phyloP scores from a whole-genome alignment of 1,140 invertebrate species.

The Pygmarrhopalites habei region DNA sequence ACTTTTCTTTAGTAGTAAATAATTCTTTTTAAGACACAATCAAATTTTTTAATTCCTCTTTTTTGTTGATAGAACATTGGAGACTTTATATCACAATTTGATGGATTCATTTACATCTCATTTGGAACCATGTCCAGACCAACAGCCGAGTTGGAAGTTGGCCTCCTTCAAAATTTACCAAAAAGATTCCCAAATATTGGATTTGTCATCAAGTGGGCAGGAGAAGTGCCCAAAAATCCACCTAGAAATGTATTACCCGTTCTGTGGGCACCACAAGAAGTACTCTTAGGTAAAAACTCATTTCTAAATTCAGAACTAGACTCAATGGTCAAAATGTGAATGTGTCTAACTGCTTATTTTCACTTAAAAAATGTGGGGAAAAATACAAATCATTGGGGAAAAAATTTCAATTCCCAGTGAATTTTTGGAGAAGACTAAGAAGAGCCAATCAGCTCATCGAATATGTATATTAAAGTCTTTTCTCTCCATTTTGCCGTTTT shows the following conservation, averaged over 20 bases:
- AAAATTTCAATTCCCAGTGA: not conserved
- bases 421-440: not conserved
- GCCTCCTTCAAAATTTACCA: constrained; percentile 12
- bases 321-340: too few species aligned
- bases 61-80: constrained; percentile 1
- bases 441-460: not conserved
- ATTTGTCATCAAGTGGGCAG: constrained; percentile 8
- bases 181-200: not conserved
- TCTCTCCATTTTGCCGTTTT: too few species aligned
- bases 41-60: too few species aligned
- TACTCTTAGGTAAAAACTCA: constrained; percentile 61
- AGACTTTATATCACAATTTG: constrained; percentile 6
- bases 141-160: not conserved
- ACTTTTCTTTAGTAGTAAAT: too few species aligned
- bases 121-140: not conserved
- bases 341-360: too few species aligned
- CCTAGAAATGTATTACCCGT: constrained; percentile 62
- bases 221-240: constrained; percentile 47
- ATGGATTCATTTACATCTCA: not conserved
- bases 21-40: too few species aligned
- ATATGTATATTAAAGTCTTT: not conserved
- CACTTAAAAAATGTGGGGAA: too few species aligned
- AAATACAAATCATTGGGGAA: not conserved
- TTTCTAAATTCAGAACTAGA: too few species aligned
- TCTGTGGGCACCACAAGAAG: constrained; percentile 72